Conservation (phyloP, 1,140 invertebrate genomes). For the Zophobas morio region DNA sequence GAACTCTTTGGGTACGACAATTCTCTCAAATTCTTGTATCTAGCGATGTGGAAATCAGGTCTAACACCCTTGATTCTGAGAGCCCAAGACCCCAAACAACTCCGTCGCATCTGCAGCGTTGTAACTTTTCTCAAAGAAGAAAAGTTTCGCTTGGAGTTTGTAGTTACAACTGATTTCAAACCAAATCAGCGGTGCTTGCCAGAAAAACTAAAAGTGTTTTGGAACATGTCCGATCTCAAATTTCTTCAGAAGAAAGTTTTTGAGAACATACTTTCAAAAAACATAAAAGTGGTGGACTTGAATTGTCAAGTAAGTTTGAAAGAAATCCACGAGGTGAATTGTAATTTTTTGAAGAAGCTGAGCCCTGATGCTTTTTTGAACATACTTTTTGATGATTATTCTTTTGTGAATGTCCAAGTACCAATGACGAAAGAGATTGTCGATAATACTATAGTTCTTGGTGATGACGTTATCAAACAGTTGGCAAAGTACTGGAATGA, state of each 20-base stretch:
- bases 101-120: background rate
- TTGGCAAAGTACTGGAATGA: background rate
- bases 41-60: background rate
- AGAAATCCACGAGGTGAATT: background rate
- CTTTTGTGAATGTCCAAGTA: background rate
- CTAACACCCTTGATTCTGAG: background rate
- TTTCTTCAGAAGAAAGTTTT: background rate
- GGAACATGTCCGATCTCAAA: background rate
- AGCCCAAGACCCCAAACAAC: background rate
- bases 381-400: background rate
- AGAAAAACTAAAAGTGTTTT: background rate
- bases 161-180: background rate
- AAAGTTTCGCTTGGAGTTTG: background rate
- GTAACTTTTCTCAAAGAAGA: background rate
- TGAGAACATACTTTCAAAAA: background rate
- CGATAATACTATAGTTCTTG: conserved; percentile 1
- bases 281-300: background rate
- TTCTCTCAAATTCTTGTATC: background rate
- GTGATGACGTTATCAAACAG: background rate
- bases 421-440: background rate
- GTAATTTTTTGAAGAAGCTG: background rate
- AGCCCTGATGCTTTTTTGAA: background rate
- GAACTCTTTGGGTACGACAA: background rate
- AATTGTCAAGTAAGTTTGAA: background rate
- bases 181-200: background rate